Percentiles rank a stretch among this genome's conserved stretches.
These are phyloP conservation scores for Philaethria dido DNA, from an alignment of 2,888 invertebrate genomes.

Conservation along the genomic window DNA sequence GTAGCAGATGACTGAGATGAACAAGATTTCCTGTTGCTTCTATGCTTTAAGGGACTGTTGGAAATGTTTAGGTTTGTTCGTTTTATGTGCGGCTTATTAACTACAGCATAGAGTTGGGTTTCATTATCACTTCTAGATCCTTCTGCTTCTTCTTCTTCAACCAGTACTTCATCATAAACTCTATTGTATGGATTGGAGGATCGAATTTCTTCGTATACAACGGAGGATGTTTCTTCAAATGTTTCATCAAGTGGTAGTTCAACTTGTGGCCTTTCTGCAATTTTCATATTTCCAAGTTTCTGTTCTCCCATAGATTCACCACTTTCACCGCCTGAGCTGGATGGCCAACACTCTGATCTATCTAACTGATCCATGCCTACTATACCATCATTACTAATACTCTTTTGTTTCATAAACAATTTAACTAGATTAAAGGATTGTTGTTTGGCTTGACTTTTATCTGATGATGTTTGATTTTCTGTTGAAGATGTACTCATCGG, in stretches of 20 bases:
- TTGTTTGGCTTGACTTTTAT: conserved; percentile 85
- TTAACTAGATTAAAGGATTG: conserved; percentile 92
- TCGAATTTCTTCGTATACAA: conserved; percentile 72
- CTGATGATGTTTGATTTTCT: conserved; percentile 76
- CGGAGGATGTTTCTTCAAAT: conserved; percentile 68
- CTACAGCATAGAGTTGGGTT: conserved; percentile 75
- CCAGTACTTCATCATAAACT: conserved; percentile 76
- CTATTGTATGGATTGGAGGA: conserved; percentile 63
- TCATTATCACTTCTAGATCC: conserved; percentile 72
- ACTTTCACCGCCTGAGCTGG: conserved; percentile 85
- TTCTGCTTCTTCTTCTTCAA: conserved; percentile 79
- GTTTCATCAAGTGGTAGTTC: conserved; percentile 83
- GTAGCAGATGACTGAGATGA: conserved; percentile 80
- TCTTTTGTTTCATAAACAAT: conserved; percentile 95
- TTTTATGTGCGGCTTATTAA: conserved; percentile 74
- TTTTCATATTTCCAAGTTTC: conserved; percentile 61
- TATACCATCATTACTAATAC: conserved; percentile 90
- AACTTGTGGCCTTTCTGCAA: conserved; percentile 72
- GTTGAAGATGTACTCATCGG: conserved; percentile 82
- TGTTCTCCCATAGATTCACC: conserved; percentile 83
- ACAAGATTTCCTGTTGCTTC: conserved; percentile 71
- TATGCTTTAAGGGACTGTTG: conserved; percentile 74
- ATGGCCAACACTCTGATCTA: conserved; percentile 90
- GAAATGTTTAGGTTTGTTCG: conserved; percentile 81
- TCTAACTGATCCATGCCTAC: conserved; percentile 89